phyloP scores from a whole-genome alignment of 2,888 invertebrate species.

The Cosmopolites sordidus region DNA sequence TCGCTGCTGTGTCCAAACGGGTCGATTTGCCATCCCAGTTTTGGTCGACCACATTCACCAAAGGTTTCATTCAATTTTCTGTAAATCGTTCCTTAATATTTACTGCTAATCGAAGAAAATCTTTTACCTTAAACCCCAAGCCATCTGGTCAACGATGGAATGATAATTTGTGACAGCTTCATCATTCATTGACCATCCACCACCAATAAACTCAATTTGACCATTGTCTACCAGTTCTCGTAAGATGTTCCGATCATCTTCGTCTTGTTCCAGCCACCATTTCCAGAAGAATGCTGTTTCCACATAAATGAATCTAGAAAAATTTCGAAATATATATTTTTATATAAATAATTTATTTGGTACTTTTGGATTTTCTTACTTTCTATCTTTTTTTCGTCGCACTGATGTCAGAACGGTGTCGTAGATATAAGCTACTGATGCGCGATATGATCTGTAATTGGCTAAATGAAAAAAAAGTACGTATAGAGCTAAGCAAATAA shows the following conservation, averaged over 20 bases:
- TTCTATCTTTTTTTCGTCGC: slow-evolving; percentile 63
- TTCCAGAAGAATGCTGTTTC: slow-evolving; percentile 76
- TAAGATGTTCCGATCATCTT: slow-evolving; percentile 53
- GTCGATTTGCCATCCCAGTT: slow-evolving; percentile 82
- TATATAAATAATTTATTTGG: too few species aligned
- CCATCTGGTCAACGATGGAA: slow-evolving; percentile 66
- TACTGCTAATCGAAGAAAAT: not conserved
- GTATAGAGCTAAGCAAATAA: too few species aligned
- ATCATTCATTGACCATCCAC: slow-evolving; percentile 60
- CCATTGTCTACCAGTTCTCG: slow-evolving; percentile 58
- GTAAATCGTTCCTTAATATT: slow-evolving; percentile 1
- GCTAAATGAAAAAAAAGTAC: slow-evolving; percentile 11
- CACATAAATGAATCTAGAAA: slow-evolving; percentile 68
- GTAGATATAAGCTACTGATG: slow-evolving; percentile 72
- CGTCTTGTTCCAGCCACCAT: slow-evolving; percentile 71
- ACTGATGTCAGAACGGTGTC: slow-evolving; percentile 77
- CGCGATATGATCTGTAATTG: slow-evolving; percentile 6
- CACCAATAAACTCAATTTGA: slow-evolving; percentile 59
- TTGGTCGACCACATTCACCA: slow-evolving; percentile 69
- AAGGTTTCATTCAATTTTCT: slow-evolving; percentile 65
- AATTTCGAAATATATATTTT: too few species aligned
- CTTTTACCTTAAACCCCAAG: slow-evolving; percentile 52
- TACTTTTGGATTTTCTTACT: too few species aligned
- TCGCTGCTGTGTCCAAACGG: slow-evolving; percentile 77
- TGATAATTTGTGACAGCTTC: slow-evolving; percentile 67